phyloP scores from a whole-genome alignment of 2,797 vertebrate genomes.

The Pantherophis alleghaniensis region DNA sequence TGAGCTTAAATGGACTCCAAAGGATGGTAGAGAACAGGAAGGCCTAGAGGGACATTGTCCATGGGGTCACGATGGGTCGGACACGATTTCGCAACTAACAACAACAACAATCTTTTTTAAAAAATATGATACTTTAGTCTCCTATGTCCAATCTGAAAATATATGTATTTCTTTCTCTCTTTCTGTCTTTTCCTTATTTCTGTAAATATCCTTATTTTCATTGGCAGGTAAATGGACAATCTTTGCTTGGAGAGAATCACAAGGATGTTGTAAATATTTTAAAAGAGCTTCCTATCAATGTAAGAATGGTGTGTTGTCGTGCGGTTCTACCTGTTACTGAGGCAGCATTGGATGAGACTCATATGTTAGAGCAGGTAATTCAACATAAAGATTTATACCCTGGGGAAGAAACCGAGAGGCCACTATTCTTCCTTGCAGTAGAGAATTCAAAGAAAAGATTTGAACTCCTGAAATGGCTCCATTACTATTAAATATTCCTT shows the following conservation, averaged over 20 bases:
- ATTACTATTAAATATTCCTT: not conserved
- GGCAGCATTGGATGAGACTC: constrained; percentile 66
- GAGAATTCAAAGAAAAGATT: not conserved
- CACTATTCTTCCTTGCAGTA: not conserved
- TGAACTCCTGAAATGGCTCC: not conserved
- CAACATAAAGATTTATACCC: not conserved
- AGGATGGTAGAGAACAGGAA: too few species aligned
- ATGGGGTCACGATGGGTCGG: too few species aligned
- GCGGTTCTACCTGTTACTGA: constrained; percentile 69
- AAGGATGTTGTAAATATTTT: constrained; percentile 92
- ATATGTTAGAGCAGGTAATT: constrained; percentile 78
- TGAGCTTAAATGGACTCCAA: too few species aligned
- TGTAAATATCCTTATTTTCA: constrained; percentile 18
- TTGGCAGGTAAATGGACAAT: constrained; percentile 88
- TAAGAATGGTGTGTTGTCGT: constrained; percentile 91
- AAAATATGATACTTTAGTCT: not conserved
- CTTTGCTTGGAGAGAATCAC: constrained; percentile 92
- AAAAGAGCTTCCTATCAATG: constrained; percentile 89
- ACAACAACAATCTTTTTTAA: not conserved
- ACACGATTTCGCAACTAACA: too few species aligned
- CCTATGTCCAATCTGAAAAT: not conserved
- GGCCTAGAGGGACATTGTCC: too few species aligned
- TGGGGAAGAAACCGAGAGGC: not conserved
- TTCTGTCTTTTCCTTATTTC: not conserved
- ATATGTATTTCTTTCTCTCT: not conserved